Percentiles rank a stretch among this genome's conserved stretches.
Conservation (phyloP, 2,888 invertebrate genomes). For the Hypsopygia costalis region DNA sequence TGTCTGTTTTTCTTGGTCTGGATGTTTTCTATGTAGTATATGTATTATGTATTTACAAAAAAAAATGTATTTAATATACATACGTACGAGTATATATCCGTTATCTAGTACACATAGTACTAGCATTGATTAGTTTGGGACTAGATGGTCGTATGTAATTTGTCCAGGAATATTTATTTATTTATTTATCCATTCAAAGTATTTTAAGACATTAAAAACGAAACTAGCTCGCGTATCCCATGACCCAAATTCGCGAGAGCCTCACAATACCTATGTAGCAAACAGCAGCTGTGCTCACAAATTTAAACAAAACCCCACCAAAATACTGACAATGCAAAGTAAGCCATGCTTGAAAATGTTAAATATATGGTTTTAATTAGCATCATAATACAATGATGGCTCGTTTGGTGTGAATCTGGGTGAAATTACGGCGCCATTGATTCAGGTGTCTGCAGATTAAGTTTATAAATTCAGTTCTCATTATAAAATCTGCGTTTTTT, state of each 20-base stretch:
- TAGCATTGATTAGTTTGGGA: too few species aligned
- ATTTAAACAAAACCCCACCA: neutral
- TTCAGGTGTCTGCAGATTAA: neutral
- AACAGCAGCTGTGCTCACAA: slow-evolving; percentile 8
- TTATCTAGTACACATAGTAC: too few species aligned
- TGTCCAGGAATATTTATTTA: too few species aligned
- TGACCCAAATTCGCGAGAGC: slow-evolving; percentile 14
- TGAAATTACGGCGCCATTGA: slow-evolving; percentile 14
- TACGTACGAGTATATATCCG: too few species aligned
- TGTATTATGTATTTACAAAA: too few species aligned
- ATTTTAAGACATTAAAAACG: neutral
- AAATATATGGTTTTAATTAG: slow-evolving; percentile 22
- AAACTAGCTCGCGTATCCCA: slow-evolving; percentile 23
- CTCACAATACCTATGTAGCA: slow-evolving; percentile 19
- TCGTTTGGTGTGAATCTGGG: slow-evolving; percentile 14
- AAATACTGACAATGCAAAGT: slow-evolving; percentile 15
- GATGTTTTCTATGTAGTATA: too few species aligned
- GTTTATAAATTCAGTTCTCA: neutral
- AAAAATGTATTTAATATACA: too few species aligned
- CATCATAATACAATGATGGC: slow-evolving; percentile 14
- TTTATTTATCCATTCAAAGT: neutral
- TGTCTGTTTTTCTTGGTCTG: too few species aligned
- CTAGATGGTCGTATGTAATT: too few species aligned
- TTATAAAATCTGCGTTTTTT: neutral
- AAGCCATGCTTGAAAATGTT: slow-evolving; percentile 11